Evolutionary conservation across 2,797 vertebrate species (phyloP).

Genomic region (Enteromius paludinosus): DNA sequence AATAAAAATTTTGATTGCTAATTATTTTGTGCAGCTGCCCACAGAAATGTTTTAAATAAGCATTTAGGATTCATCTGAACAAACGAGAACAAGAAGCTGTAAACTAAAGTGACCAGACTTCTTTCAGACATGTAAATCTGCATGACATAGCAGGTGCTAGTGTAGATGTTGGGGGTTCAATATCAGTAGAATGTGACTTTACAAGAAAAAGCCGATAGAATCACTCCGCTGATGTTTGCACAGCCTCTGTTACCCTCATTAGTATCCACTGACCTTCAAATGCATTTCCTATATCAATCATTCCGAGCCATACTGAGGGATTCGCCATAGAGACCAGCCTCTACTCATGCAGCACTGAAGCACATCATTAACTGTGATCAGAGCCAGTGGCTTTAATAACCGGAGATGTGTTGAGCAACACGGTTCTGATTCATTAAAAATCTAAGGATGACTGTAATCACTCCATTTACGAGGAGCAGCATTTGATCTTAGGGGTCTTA

Average conservation of each 20-base stretch:
- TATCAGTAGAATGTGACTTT: not conserved
- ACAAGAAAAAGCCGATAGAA: not conserved
- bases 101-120: not conserved
- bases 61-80: too few species aligned
- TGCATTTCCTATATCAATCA: slow-evolving; percentile 26
- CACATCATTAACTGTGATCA: slow-evolving; percentile 6
- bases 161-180: not conserved
- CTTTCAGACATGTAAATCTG: not conserved
- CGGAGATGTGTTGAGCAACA: not conserved
- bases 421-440: slow-evolving; percentile 5
- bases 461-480: not conserved
- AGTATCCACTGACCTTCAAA: slow-evolving; percentile 33
- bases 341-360: slow-evolving; percentile 7
- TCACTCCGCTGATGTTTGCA: slow-evolving; percentile 1
- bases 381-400: slow-evolving; percentile 9
- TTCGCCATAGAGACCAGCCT: not conserved
- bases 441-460: slow-evolving; percentile 3
- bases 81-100: not conserved
- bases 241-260: not conserved
- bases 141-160: not conserved
- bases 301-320: not conserved
- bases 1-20: not conserved
- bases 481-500: not conserved
- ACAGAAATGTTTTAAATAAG: too few species aligned
- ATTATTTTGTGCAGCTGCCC: not conserved